Percentiles rank a stretch among this genome's conserved stretches.
phyloP scores from a whole-genome alignment of 1,140 invertebrate genomes.

The Drosophila paulistorum region DNA sequence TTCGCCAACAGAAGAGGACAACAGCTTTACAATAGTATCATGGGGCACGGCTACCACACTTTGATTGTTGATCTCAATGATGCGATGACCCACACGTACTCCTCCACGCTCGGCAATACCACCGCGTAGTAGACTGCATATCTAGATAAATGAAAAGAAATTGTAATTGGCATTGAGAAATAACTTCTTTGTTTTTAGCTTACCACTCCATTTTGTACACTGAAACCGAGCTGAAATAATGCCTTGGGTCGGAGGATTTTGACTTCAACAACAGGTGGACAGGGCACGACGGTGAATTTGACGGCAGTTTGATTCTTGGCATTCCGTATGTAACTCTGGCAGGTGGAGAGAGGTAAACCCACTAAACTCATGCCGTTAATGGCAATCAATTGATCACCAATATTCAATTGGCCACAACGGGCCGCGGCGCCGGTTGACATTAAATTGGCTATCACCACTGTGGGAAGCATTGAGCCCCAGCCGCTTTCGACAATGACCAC shows the following conservation, averaged over 20 bases:
- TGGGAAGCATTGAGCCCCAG: constrained; percentile 99
- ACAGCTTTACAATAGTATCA: constrained; percentile 99
- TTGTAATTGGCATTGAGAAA: background rate
- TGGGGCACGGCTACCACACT: constrained; percentile 99
- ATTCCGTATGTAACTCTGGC: constrained; percentile 99
- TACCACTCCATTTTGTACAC: constrained; percentile 99
- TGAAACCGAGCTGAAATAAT: constrained; percentile 99
- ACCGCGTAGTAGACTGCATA: constrained; percentile 98
- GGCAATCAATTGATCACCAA: constrained; percentile 99
- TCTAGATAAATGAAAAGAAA: constrained; percentile 84
- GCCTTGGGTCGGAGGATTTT: constrained; percentile 99
- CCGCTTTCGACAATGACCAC: constrained; percentile 99
- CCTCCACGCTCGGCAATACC: constrained; percentile 99
- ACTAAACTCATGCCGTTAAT: constrained; percentile 99
- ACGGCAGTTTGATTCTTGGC: constrained; percentile 99
- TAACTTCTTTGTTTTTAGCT: constrained; percentile 83
- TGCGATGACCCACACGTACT: constrained; percentile 98
- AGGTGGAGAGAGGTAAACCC: constrained; percentile 97
- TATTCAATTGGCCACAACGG: constrained; percentile 98
- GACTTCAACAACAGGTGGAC: constrained; percentile 99
- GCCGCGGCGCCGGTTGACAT: constrained; percentile 97
- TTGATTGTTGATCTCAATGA: constrained; percentile 99
- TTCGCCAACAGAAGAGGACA: constrained; percentile 99
- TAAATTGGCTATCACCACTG: constrained; percentile 99
- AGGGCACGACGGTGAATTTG: constrained; percentile 99